Percentiles rank a stretch among this genome's conserved stretches.
These are phyloP conservation scores for Trissoscelio sp. DNA, from an alignment of 2,888 invertebrate genomes.

Conservation along the genomic window DNA sequence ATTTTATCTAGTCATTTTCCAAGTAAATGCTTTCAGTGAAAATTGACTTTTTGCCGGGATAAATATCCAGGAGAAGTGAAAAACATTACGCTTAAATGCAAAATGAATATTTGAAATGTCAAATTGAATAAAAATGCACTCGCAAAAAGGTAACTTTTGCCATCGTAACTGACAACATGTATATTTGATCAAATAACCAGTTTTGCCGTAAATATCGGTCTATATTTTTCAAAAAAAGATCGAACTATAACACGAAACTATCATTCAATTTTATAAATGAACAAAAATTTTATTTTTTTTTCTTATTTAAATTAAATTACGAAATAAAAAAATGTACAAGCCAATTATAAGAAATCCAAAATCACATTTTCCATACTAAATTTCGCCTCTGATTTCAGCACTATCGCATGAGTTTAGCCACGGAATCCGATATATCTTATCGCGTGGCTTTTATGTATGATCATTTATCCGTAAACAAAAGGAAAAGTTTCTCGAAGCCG, in stretches of 20 bases:
- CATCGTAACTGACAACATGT: neutral
- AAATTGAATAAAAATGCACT: constrained; percentile 28
- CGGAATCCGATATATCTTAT: neutral
- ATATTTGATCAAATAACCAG: neutral
- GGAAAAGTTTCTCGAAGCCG: neutral
- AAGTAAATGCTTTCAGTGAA: constrained; percentile 29
- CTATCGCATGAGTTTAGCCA: neutral
- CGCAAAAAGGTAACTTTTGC: neutral
- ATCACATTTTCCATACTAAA: neutral
- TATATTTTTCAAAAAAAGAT: too few relatives aligned
- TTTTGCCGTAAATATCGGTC: neutral
- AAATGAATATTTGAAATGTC: constrained; percentile 32
- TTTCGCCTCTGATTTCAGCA: neutral
- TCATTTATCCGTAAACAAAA: constrained; percentile 19
- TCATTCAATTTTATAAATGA: too few relatives aligned
- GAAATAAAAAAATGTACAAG: too few relatives aligned
- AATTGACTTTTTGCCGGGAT: constrained; percentile 32
- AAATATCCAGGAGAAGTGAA: constrained; percentile 27
- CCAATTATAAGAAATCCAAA: too few relatives aligned
- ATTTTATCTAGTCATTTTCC: constrained; percentile 22
- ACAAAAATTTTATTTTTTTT: too few relatives aligned
- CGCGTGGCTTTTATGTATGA: neutral
- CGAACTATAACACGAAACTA: too few relatives aligned
- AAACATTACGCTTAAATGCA: constrained; percentile 32
- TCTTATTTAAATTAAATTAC: too few relatives aligned